phyloP scores from a whole-genome alignment of 2,888 invertebrate genomes.

The Crioceris asparagi region DNA sequence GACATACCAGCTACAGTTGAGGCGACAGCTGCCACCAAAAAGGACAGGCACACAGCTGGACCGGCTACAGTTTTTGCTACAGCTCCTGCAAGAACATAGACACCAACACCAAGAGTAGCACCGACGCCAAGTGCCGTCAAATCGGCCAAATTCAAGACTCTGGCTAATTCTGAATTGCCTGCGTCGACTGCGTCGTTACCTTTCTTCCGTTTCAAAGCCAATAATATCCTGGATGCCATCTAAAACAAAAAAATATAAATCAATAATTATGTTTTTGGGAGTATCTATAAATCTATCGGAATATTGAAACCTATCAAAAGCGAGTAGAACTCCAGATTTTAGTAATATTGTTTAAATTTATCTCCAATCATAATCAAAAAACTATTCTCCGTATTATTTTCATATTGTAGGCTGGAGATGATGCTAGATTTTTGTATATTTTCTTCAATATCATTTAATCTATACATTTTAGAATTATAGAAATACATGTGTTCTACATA shows the following conservation, averaged over 20 bases:
- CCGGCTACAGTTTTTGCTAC: slow-evolving; percentile 82
- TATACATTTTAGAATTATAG: no score
- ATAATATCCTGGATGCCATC: slow-evolving; percentile 23
- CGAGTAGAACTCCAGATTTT: no score
- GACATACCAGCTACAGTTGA: slow-evolving; percentile 78
- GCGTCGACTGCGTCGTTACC: slow-evolving; percentile 30
- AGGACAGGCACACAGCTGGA: slow-evolving; percentile 84
- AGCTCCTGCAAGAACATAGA: slow-evolving; percentile 86
- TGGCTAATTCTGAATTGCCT: slow-evolving; percentile 36
- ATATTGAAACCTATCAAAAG: no score
- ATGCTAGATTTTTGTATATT: no score
- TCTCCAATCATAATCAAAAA: no score
- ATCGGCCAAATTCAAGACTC: slow-evolving; percentile 74
- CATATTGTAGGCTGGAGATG: no score
- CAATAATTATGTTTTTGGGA: no score
- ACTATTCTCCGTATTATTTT: no score
- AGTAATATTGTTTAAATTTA: no score
- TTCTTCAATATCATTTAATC: no score
- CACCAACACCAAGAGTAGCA: slow-evolving; percentile 84
- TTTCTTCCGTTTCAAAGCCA: slow-evolving; percentile 40
- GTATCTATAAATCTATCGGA: no score
- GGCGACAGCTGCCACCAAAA: slow-evolving; percentile 84
- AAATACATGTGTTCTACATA: no score
- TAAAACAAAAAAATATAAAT: slow-evolving; percentile 7
- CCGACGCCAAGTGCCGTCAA: slow-evolving; percentile 81